Base-by-base conservation (phyloP, 2,888 invertebrate genomes). In the Agrenia bidenticulata region DNA sequence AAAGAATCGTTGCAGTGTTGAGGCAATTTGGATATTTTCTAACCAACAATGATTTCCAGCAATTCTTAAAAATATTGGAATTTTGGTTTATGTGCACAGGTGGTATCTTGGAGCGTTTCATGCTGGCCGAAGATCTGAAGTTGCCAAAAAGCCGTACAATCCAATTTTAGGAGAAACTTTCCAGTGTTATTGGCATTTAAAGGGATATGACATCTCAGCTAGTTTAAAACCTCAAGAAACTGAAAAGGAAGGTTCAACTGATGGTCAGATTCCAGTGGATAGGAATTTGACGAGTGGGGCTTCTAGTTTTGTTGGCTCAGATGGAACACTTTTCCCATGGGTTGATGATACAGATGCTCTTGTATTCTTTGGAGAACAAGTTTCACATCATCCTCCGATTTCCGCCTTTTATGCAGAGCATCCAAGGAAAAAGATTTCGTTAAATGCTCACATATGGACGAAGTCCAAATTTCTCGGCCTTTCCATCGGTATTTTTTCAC, bases 61-160 rank as follows among this genome's bases (percentile, higher is more conserved):
- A 39, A 39, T 7, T 7, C 9, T 39, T 39, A 11, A 54, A 19
- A 24, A 24, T n/a, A 21, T n/a, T 9, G 9, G 19, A 15, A 23
- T n/a, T 56, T 45, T 45, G 39, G 37, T 21, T 41, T 61, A 15
- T 32, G 32, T 45, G 37, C 50, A 2, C 50, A 86, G 90, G 74
- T 99, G 98, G 96, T 99, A 99, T 83, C 82, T 99, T 77, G 95
- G 95, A 77, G 95, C 98, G 64, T 99, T 95, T 83, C 98, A 99
- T 83, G 99, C 99, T 1, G 98, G 98, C 0, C 87, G 99, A 72
- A 96, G 95, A 81, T 94, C 94, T 71, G 88, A 93, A 45, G 95
- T 99, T 23, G 97, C 98, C 71, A 98, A 97, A 83, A 99, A 99
- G 80, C 98, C 98, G 0, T 99, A 98, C 83, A 99, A 99, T 84